Percentiles rank a stretch among this genome's conserved stretches.
These are phyloP conservation scores for Drosophila parabipectinata DNA, from an alignment of 1,140 invertebrate genomes.

Conservation along the genomic window DNA sequence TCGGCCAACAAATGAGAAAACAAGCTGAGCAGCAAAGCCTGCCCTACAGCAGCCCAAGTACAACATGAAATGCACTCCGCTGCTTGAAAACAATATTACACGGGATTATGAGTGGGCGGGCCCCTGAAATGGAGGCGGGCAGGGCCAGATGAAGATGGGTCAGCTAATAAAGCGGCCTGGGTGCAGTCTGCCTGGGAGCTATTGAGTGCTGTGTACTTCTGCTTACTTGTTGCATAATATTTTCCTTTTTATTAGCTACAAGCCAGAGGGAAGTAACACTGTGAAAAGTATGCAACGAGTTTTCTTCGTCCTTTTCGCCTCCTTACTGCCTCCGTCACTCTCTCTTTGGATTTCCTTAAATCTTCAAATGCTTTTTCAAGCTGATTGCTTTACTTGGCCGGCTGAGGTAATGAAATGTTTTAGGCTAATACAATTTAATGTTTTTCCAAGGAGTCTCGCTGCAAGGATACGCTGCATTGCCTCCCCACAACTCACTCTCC, in stretches of 20 bases:
- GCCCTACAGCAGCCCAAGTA: slow-evolving; percentile 41
- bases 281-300: slow-evolving; percentile 41
- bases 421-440: slow-evolving; percentile 76
- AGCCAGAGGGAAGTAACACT: slow-evolving; percentile 30
- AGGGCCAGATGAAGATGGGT: slow-evolving; percentile 33
- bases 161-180: slow-evolving; percentile 72
- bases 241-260: slow-evolving; percentile 74
- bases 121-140: neutral
- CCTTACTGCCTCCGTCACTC: neutral
- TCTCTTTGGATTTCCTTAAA: slow-evolving; percentile 42
- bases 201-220: slow-evolving; percentile 45
- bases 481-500: too few species aligned
- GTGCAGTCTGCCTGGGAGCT: slow-evolving; percentile 49
- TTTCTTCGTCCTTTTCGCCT: neutral
- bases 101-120: slow-evolving; percentile 63
- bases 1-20: slow-evolving; percentile 41
- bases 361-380: slow-evolving; percentile 64
- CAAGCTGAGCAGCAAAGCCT: slow-evolving; percentile 15
- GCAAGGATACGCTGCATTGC: slow-evolving; percentile 46
- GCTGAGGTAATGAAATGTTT: slow-evolving; percentile 64
- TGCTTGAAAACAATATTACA: slow-evolving; percentile 75
- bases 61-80: slow-evolving; percentile 63
- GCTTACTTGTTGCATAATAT: slow-evolving; percentile 81
- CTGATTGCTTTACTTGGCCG: slow-evolving; percentile 60
- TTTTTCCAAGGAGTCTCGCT: slow-evolving; percentile 22